Evolutionary conservation across 2,113 vertebrate genomes (phyloP).

Genomic region (Brevimyrus niger): DNA sequence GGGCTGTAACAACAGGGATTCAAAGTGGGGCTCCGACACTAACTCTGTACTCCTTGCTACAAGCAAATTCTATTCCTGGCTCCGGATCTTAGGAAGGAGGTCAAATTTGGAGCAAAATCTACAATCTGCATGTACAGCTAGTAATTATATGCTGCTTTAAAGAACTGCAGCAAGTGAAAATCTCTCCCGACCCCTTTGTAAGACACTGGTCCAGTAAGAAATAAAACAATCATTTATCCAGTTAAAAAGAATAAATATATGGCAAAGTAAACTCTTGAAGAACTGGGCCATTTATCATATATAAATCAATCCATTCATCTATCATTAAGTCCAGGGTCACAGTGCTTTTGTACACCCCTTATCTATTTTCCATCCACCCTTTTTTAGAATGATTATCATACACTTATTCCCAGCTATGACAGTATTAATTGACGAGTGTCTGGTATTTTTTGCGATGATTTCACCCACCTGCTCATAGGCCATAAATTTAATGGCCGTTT

Average conservation of each 20-base stretch:
- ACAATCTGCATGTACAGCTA: background rate
- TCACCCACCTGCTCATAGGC: slow-evolving; percentile 84
- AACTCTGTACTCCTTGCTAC: background rate
- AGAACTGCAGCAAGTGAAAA: background rate
- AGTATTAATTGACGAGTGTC: too few relatives aligned
- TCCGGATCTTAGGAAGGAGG: background rate
- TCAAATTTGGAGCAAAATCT: background rate
- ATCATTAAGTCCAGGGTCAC: background rate
- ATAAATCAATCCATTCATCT: background rate
- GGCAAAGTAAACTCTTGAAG: background rate
- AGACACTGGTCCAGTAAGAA: background rate
- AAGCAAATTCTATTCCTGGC: background rate
- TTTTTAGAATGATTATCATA: background rate
- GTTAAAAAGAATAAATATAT: background rate
- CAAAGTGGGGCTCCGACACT: background rate
- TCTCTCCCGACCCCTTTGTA: slow-evolving; percentile 2
- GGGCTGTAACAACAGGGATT: background rate
- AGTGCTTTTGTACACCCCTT: background rate
- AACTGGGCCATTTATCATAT: background rate
- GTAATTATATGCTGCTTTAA: background rate
- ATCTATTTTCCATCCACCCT: background rate
- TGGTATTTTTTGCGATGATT: background rate
- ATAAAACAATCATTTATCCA: background rate
- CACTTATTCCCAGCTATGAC: background rate
- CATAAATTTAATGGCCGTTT: slow-evolving; percentile 96